Percentiles rank a stretch among this genome's conserved stretches.
These are phyloP conservation scores for Phylloscopus trochiloides DNA, from an alignment of 2,113 vertebrate species.

Conservation along the genomic window DNA sequence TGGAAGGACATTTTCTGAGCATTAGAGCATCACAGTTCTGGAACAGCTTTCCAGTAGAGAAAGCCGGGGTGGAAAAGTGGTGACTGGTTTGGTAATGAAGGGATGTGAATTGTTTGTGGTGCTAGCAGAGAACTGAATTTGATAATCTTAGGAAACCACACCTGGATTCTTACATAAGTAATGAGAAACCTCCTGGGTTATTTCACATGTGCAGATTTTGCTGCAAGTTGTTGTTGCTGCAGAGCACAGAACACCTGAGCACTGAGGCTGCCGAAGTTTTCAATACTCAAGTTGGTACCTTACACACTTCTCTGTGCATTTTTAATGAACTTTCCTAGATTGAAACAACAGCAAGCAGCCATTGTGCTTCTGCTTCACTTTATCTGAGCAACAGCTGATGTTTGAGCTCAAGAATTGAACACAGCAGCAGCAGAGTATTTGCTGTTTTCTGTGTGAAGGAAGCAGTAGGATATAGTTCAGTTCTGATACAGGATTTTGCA, in stretches of 20 bases:
- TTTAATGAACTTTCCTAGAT: background rate
- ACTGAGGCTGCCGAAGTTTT: background rate
- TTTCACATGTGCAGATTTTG: background rate
- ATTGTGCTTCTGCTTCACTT: accelerated
- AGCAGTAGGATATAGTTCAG: background rate
- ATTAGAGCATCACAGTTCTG: background rate
- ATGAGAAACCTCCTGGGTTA: background rate
- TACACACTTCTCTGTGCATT: accelerated
- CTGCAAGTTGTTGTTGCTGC: background rate
- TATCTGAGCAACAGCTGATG: background rate
- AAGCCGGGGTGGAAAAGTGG: background rate
- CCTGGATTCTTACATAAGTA: background rate
- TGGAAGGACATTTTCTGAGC: background rate
- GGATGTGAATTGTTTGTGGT: background rate
- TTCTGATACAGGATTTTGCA: background rate
- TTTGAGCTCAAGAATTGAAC: background rate
- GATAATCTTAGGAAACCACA: background rate
- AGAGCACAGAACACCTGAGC: background rate
- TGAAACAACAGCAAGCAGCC: background rate
- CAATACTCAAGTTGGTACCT: background rate
- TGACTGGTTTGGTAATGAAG: background rate
- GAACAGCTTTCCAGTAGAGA: background rate
- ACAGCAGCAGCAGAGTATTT: background rate
- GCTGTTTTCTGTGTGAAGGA: background rate
- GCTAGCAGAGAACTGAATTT: background rate